Conservation (phyloP, 2,888 invertebrate genomes). For the Gymnosoma rotundatum region DNA sequence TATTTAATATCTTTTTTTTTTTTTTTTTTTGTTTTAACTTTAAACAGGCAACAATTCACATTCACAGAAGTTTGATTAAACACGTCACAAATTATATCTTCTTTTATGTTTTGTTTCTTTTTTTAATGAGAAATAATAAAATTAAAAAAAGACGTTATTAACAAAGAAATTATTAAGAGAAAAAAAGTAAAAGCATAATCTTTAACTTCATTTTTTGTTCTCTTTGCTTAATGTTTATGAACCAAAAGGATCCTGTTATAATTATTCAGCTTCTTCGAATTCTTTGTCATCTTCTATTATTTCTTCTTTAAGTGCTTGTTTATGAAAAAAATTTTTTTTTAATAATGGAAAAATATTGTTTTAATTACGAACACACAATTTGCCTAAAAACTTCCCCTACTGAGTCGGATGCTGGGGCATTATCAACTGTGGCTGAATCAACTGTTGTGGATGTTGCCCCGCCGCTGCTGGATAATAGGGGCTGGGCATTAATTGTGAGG, state of each 20-base stretch:
- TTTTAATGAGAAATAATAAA: slow-evolving; percentile 22
- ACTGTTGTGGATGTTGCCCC: slow-evolving; percentile 80
- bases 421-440: slow-evolving; percentile 80
- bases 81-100: slow-evolving; percentile 42
- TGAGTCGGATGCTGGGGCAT: slow-evolving; percentile 82
- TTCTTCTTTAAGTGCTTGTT: slow-evolving; percentile 38
- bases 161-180: slow-evolving; percentile 28
- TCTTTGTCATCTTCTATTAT: slow-evolving; percentile 22
- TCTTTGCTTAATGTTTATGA: slow-evolving; percentile 12
- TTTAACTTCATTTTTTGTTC: slow-evolving; percentile 22
- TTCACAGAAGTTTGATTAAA: slow-evolving; percentile 61
- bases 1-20: slow-evolving; percentile 25
- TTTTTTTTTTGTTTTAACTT: slow-evolving; percentile 34
- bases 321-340: slow-evolving; percentile 55
- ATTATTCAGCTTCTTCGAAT: slow-evolving; percentile 1
- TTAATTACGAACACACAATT: slow-evolving; percentile 68
- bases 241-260: slow-evolving; percentile 25
- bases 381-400: slow-evolving; percentile 72
- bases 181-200: slow-evolving; percentile 2
- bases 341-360: slow-evolving; percentile 49
- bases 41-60: slow-evolving; percentile 63
- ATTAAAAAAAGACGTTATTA: slow-evolving; percentile 43
- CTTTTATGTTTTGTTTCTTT: slow-evolving; percentile 9
- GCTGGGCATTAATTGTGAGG: slow-evolving; percentile 78
- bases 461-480: slow-evolving; percentile 79